Evolutionary conservation across 2,888 invertebrate genomes (phyloP).

Genomic region (Syritta pipiens): DNA sequence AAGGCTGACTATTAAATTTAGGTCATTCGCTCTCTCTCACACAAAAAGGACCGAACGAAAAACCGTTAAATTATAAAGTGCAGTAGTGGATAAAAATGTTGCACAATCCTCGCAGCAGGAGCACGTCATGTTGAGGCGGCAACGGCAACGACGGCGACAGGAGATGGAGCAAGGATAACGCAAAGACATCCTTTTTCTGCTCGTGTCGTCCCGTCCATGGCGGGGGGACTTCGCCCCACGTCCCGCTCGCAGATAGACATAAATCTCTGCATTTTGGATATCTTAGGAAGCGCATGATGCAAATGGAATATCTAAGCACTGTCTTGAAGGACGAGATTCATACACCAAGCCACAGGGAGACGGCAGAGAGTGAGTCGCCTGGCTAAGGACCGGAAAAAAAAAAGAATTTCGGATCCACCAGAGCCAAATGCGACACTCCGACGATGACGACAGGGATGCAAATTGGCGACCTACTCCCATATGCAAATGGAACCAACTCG

Average conservation of each 20-base stretch:
- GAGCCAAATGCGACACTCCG: conserved; percentile 28
- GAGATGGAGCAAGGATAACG: too few species aligned
- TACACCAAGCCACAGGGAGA: conserved; percentile 36
- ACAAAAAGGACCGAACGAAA: conserved; percentile 46
- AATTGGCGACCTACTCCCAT: conserved; percentile 66
- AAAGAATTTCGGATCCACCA: too few species aligned
- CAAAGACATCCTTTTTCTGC: conserved; percentile 17
- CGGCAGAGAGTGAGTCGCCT: conserved; percentile 17
- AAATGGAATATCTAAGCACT: conserved; percentile 67
- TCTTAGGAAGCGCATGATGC: conserved; percentile 61
- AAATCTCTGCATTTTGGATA: conserved; percentile 67
- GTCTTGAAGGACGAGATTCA: conserved; percentile 58
- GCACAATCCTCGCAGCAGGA: conserved; percentile 45
- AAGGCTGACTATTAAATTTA: conserved; percentile 36
- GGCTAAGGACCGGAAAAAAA: conserved; percentile 56
- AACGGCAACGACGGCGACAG: too few species aligned
- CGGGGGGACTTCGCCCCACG: not conserved
- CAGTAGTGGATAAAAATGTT: conserved; percentile 63
- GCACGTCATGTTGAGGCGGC: conserved; percentile 10
- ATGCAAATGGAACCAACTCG: conserved; percentile 69
- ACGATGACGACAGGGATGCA: conserved; percentile 42
- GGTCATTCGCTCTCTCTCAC: conserved; percentile 55
- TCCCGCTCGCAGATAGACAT: conserved; percentile 25
- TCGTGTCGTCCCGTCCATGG: not conserved
- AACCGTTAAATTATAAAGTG: conserved; percentile 66